A percentile compares a stretch with the other conserved stretches of the same genome.
Evolutionary conservation across 2,888 invertebrate species (phyloP).

Genomic region (Anaspis maculata): DNA sequence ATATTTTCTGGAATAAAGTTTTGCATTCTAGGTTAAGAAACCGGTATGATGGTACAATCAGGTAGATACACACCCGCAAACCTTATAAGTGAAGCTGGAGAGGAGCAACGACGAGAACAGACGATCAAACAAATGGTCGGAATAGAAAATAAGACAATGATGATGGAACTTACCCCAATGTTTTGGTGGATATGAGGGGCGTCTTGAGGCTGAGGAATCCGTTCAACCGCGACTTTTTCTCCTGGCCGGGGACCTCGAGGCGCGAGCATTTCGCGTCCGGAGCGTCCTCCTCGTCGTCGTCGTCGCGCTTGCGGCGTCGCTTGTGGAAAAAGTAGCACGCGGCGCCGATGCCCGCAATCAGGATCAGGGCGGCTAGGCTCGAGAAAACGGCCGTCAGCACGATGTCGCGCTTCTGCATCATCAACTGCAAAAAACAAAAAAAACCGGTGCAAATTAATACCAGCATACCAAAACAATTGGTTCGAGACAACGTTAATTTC

Average conservation of each 20-base stretch:
- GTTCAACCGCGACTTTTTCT: constrained; percentile 52
- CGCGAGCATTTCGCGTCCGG: constrained; percentile 40
- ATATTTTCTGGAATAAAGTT: no score
- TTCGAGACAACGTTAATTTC: no score
- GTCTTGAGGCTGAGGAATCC: constrained; percentile 64
- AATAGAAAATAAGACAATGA: no score
- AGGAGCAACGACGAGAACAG: no score
- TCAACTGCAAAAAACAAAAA: constrained; percentile 42
- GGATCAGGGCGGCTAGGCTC: constrained; percentile 52
- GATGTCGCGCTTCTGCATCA: constrained; percentile 62
- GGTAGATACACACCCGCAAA: no score
- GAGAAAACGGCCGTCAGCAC: constrained; percentile 57
- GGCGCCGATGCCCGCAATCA: constrained; percentile 50
- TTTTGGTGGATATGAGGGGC: constrained; percentile 65
- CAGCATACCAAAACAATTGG: no score
- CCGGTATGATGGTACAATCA: no score
- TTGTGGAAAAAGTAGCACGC: constrained; percentile 48
- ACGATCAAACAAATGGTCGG: background rate
- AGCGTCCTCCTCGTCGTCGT: constrained; percentile 46
- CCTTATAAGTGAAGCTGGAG: no score
- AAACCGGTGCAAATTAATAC: no score
- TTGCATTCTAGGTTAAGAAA: no score
- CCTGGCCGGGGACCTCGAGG: constrained; percentile 43
- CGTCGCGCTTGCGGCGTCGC: constrained; percentile 46
- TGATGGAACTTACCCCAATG: constrained; percentile 56